A percentile compares a stretch with the other conserved stretches of the same genome.
phyloP scores from a whole-genome alignment of 1,140 invertebrate genomes.

The Drosophila jambulina region DNA sequence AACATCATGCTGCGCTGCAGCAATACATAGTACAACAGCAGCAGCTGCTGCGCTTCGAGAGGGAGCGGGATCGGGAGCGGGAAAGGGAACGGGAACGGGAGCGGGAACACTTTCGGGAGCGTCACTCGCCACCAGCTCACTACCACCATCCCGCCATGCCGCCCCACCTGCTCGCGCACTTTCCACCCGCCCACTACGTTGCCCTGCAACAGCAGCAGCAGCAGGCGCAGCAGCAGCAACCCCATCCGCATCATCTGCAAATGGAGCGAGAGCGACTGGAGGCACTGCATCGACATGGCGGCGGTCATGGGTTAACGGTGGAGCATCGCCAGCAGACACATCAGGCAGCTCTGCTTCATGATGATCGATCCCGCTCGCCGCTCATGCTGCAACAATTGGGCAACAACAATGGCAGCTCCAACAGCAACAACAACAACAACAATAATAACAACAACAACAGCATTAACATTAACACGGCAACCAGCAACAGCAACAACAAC shows the following conservation, averaged over 20 bases:
- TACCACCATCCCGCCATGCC: conserved; percentile 58
- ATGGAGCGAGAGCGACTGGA: conserved; percentile 44
- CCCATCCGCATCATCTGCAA: conserved; percentile 48
- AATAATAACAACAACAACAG: conserved; percentile 28
- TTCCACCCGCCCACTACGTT: conserved; percentile 72
- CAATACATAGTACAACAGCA: conserved; percentile 78
- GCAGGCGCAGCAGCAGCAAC: conserved; percentile 43
- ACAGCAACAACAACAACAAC: conserved; percentile 30
- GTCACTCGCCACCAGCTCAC: conserved; percentile 37
- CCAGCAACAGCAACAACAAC: conserved; percentile 31
- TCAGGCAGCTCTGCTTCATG: conserved; percentile 32
- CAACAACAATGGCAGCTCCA: conserved; percentile 35
- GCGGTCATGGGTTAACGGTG: conserved; percentile 18
- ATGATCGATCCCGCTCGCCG: conserved; percentile 82
- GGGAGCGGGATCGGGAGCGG: conserved; percentile 53
- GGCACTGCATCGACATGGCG: conserved; percentile 49
- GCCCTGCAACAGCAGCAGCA: conserved; percentile 64
- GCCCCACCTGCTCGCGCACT: conserved; percentile 67
- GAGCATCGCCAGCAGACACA: conserved; percentile 26
- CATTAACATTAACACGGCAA: background rate
- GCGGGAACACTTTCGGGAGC: conserved; percentile 53
- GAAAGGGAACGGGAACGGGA: conserved; percentile 46
- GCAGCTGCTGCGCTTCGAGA: conserved; percentile 68
- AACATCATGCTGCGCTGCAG: conserved; percentile 70
- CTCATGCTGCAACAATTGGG: conserved; percentile 58